Percentiles rank a stretch among this genome's conserved stretches.
These are phyloP conservation scores for Apistogramma diplotaenia DNA, from an alignment of 2,113 vertebrate species.

Conservation along the genomic window DNA sequence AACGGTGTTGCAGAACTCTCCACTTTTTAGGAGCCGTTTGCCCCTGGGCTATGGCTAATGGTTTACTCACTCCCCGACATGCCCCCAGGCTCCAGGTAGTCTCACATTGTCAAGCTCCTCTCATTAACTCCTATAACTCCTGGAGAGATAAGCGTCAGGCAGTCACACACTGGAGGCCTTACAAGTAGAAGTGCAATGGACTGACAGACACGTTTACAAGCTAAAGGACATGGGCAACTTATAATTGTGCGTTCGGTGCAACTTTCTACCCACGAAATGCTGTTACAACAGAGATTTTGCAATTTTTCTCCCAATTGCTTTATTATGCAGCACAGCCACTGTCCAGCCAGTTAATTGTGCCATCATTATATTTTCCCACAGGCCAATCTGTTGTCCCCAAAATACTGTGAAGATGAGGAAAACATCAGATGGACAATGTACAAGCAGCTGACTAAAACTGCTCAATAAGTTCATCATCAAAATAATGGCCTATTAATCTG, in stretches of 20 bases:
- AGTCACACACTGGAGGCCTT: slow-evolving; percentile 44
- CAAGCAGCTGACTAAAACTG: neutral
- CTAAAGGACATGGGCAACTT: neutral
- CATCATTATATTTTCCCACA: neutral
- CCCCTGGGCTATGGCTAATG: slow-evolving; percentile 76
- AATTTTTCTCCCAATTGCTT: neutral
- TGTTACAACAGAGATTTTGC: neutral
- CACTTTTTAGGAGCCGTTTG: slow-evolving; percentile 60
- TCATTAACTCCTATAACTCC: slow-evolving; percentile 75
- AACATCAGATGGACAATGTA: neutral
- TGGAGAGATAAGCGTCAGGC: slow-evolving; percentile 50
- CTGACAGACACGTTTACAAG: slow-evolving; percentile 53
- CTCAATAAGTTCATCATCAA: too few species aligned
- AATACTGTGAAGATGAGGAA: neutral
- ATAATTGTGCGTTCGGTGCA: neutral
- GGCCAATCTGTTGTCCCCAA: neutral
- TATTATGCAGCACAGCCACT: neutral
- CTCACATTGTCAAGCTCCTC: slow-evolving; percentile 68
- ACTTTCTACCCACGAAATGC: neutral
- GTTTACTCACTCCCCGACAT: slow-evolving; percentile 74
- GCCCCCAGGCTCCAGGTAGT: slow-evolving; percentile 69
- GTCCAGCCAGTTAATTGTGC: neutral
- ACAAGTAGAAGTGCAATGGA: slow-evolving; percentile 39
- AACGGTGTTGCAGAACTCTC: slow-evolving; percentile 52
- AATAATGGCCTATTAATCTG: too few species aligned